Evolutionary conservation across 2,888 invertebrate genomes (phyloP).

Genomic region (Xylota segnis): DNA sequence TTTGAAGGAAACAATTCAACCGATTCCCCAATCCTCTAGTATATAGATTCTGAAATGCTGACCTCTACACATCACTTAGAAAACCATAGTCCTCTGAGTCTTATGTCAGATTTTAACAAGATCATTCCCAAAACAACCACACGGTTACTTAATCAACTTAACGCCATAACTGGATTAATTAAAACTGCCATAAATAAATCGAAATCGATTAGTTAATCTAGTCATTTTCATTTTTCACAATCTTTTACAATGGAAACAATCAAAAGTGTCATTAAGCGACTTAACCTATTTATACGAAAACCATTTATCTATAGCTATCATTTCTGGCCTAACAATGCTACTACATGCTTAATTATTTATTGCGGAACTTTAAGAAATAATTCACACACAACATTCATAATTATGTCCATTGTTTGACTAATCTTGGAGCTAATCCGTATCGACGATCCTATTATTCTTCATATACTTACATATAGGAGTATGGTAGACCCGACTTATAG

Average conservation of each 20-base stretch:
- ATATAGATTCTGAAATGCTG: no score
- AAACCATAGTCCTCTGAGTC: background rate
- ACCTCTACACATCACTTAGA: background rate
- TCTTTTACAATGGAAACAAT: conserved; percentile 14
- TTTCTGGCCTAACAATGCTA: conserved; percentile 3
- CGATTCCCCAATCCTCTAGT: no score
- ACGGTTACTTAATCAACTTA: background rate
- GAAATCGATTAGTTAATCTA: background rate
- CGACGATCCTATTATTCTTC: conserved; percentile 1
- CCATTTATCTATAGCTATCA: background rate
- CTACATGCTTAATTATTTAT: conserved; percentile 6
- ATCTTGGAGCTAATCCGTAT: conserved; percentile 12
- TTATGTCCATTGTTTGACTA: conserved; percentile 22
- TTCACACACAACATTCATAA: conserved; percentile 4
- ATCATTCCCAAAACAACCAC: background rate
- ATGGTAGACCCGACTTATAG: background rate
- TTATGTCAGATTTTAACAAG: background rate
- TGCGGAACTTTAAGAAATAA: conserved; percentile 3
- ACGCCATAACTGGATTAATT: background rate
- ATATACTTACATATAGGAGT: background rate
- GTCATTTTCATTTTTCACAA: background rate
- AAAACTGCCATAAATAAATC: background rate
- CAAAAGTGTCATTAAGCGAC: conserved; percentile 22
- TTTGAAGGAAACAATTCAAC: no score
- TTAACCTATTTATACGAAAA: conserved; percentile 23